Percentiles rank a stretch among this genome's conserved stretches.
Conservation (phyloP, 2,113 vertebrate genomes). For the Heterochromis multidens region DNA sequence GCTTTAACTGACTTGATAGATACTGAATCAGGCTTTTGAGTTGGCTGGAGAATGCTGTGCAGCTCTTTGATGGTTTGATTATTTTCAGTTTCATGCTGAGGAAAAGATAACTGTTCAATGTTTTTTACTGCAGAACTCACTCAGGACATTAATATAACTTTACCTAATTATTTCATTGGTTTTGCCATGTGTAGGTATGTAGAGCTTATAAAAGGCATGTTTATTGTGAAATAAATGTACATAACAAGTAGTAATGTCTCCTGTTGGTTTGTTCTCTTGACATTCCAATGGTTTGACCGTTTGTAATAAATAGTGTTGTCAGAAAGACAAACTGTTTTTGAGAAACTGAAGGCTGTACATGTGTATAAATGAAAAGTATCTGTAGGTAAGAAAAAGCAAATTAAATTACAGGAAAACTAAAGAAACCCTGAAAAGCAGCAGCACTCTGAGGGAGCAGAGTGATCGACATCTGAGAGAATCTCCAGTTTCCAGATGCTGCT, state of each 20-base stretch:
- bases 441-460: neutral
- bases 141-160: rapidly evolving
- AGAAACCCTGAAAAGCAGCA: neutral
- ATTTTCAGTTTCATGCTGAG: rapidly evolving
- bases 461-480: neutral
- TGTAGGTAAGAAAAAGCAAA: neutral
- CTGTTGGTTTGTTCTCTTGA: neutral
- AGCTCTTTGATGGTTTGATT: neutral
- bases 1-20: rapidly evolving
- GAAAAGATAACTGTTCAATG: neutral
- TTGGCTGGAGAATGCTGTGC: neutral
- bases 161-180: too few species aligned
- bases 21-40: too few species aligned
- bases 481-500: neutral
- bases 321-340: too few species aligned
- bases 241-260: neutral
- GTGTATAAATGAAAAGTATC: neutral
- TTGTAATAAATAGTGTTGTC: too few species aligned
- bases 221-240: neutral
- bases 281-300: too few species aligned
- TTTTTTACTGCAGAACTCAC: neutral
- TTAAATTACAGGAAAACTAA: neutral
- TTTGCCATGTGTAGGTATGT: too few species aligned
- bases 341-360: neutral
- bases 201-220: neutral